Conservation (phyloP, 2,797 vertebrate genomes). For the Bradypodion ventrale region DNA sequence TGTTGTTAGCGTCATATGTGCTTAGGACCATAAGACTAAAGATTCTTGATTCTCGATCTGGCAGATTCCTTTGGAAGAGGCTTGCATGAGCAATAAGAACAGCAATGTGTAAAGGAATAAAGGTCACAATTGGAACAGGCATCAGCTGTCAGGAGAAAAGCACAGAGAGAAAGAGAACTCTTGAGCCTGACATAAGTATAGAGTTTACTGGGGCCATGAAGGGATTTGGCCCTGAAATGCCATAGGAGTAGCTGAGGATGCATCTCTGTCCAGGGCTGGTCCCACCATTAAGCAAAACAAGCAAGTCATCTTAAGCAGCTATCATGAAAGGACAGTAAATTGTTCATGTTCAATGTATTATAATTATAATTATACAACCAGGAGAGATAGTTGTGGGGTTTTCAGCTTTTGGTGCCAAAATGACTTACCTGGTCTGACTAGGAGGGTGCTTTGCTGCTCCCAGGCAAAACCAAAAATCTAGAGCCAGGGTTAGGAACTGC, state of each 20-base stretch:
- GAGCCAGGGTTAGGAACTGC: no score
- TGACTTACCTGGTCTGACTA: no score
- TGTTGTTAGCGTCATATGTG: background rate
- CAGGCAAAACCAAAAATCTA: no score
- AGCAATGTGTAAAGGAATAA: background rate
- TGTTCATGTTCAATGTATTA: no score
- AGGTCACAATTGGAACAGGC: background rate
- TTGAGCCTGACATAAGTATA: background rate
- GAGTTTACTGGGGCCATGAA: background rate
- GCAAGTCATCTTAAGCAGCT: no score
- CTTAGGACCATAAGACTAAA: background rate
- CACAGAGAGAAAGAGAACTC: no score
- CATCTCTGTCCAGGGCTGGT: background rate
- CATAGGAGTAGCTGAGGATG: background rate
- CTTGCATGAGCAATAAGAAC: background rate
- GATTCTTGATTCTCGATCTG: background rate
- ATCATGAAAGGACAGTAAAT: no score
- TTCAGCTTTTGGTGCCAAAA: no score
- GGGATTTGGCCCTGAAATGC: background rate
- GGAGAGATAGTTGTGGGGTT: no score
- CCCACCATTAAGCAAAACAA: background rate
- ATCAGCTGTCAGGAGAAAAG: background rate
- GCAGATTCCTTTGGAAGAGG: background rate
- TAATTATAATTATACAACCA: no score
- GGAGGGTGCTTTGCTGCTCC: no score